Base-by-base conservation (phyloP, 2,113 vertebrate genomes). In the Megatriorchis doriae region DNA sequence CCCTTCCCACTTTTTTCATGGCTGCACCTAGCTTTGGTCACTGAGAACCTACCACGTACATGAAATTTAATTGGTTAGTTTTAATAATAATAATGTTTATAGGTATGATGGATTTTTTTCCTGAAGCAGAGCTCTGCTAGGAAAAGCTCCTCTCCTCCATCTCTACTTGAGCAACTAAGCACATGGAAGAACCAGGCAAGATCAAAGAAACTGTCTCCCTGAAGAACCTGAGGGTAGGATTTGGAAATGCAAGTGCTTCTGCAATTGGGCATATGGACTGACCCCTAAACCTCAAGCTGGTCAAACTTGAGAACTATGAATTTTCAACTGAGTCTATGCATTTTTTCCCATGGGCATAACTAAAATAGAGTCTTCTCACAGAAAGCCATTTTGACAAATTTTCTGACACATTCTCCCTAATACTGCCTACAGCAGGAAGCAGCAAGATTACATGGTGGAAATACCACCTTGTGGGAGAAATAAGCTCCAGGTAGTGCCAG, bases 391-490 rank as follows among this genome's bases (percentile, higher is more conserved):
- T 90, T 40, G 31, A 96, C 86, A 90, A 86, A 53, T 93, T 93
- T 88, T 92, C 87, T 90, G 90, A 95, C 87, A 79, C 83, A 45
- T 91, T 91, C 77, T 89, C 77, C 88, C 73, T 91, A 95, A 93
- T 95, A 87, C 68, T 77, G 94, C 95, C 96, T 94, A 79, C 56
- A 86, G 96, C 68, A 89, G 86, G 91, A 95, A 96, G 77, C 72
- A 86, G 65, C 40, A 68, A 84, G 78, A 92, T 93, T 94, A 91
- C 80, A 88, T 29, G 65, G 88, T 87, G 81, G 77, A 96, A 94
- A 94, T 87, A 97, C 53, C 91, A 96, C 92, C 95, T 94, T 81
- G 70, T 75, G 73, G 91, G 91, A 93, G 70, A 96, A 96, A 94
- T 65, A 85, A 92, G 73, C 88, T 95, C 45, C 94, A 96, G 96